These are phyloP conservation scores for Lepeophtheirus salmonis DNA, from an alignment of 1,140 invertebrate species.

Conservation along the genomic window DNA sequence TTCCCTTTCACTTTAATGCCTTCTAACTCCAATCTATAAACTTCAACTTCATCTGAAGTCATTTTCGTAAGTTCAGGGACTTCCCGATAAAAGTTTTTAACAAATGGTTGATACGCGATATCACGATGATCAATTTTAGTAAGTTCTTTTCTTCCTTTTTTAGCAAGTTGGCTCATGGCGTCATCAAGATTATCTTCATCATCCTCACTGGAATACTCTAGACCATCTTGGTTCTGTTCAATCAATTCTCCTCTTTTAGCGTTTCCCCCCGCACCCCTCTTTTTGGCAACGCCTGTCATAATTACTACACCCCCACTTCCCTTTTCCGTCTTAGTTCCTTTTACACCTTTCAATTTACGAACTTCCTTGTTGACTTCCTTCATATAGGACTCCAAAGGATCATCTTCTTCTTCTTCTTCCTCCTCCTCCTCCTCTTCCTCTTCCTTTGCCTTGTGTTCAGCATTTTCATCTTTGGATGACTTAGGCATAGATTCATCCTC, in stretches of 20 bases:
- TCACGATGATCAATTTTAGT: conserved; percentile 68
- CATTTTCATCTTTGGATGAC: no score
- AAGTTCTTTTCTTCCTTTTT: conserved; percentile 58
- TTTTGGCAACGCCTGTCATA: conserved; percentile 75
- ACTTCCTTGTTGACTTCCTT: conserved; percentile 36
- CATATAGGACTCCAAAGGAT: conserved; percentile 94
- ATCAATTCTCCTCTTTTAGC: conserved; percentile 77
- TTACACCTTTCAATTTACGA: conserved; percentile 25
- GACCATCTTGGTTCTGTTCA: conserved; percentile 86
- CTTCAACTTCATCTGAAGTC: conserved; percentile 68
- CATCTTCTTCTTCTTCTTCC: conserved; percentile 49
- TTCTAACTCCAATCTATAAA: conserved; percentile 49
- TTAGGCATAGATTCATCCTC: no score
- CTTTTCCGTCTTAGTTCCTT: conserved; percentile 19
- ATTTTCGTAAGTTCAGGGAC: conserved; percentile 72
- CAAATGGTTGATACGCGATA: conserved; percentile 66
- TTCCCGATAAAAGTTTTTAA: conserved; percentile 88
- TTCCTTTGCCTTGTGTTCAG: no score
- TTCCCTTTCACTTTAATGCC: conserved; percentile 44
- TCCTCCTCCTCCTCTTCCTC: conserved; percentile 20
- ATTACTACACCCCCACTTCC: conserved; percentile 42
- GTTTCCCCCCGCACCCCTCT: conserved; percentile 41
- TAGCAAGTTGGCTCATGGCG: conserved; percentile 65
- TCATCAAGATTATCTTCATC: conserved; percentile 69
- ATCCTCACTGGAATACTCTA: conserved; percentile 94